phyloP scores from a whole-genome alignment of 1,140 invertebrate genomes.

The Riptortus pedestris region DNA sequence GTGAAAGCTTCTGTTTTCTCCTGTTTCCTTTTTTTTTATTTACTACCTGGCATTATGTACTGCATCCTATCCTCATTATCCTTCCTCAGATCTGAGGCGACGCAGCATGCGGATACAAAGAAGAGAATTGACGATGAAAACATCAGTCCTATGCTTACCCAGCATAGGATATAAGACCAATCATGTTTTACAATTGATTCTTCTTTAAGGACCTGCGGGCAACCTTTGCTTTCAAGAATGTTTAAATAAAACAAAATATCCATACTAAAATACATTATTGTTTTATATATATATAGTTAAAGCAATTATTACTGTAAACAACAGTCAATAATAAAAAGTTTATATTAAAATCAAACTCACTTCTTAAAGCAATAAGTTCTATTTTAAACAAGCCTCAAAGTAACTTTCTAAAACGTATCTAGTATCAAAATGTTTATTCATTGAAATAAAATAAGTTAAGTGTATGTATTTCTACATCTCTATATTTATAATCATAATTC shows the following conservation, averaged over 20 bases:
- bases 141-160: constrained; percentile 65
- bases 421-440: no score
- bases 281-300: no score
- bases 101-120: constrained; percentile 65
- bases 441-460: no score
- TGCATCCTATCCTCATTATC: constrained; percentile 60
- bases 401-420: no score
- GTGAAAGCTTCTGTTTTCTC: constrained; percentile 1
- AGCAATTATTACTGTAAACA: no score
- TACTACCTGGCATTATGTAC: constrained; percentile 73
- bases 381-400: no score
- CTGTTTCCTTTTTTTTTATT: neutral
- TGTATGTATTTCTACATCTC: no score
- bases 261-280: neutral
- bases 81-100: constrained; percentile 55
- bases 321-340: no score
- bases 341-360: no score
- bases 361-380: no score
- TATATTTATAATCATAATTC: no score
- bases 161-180: constrained; percentile 75
- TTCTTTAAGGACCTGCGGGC: constrained; percentile 54
- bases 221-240: neutral
- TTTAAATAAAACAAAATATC: neutral
- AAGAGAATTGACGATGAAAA: constrained; percentile 65
- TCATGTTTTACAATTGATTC: constrained; percentile 60